Evolutionary conservation across 2,888 invertebrate genomes (phyloP), one percentile per base, ranked within the genome.

Genomic region (Cyclophora punctaria): DNA sequence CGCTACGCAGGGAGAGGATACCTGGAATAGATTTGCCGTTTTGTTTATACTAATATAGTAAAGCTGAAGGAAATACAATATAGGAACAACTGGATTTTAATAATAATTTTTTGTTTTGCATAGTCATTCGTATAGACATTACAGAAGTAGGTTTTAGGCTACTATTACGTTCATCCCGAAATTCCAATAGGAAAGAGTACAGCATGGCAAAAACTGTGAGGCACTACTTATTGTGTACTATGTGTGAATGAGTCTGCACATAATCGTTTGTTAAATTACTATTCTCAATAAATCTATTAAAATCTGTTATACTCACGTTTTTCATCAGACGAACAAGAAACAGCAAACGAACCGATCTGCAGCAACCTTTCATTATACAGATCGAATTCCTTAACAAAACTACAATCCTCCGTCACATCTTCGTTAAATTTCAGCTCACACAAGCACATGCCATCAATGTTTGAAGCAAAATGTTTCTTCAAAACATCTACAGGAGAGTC

Each of bases 261-360:
- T 20, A 20, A 20, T 20, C 20, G 20, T 20, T 20, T 2, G 20
- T 20, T 20, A 20, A 20, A 20, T 20, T 20, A 20, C 20, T 20
- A 20, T 20, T 20, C 20, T 20, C 20, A 20, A 20, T 20, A 20
- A 20, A 20, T 20, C 37, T 37, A 37, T 37, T 37, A 37, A 37
- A 37, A 37, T 40, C 33, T 43, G 37, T 7, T 5, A 34, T n/a
- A 71, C 84, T 70, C 65, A 87, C 88, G 77, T 59, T 71, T 75
- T 54, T 83, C 75, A 72, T 86, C 86, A 40, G 82, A 85, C 35
- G 85, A 85, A 64, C 85, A 86, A 3, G 93, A 91, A 45, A 93
- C 89, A n/a, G 93, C 92, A 77, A 93, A 94, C 47, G 91, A 83
- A 45, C 93, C 93, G 63, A 93, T 92, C 67, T 93, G 93, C 77